A percentile compares a stretch with the other conserved stretches of the same genome.
These are phyloP conservation scores for Periophthalmus modestus DNA, from an alignment of 2,113 vertebrate genomes.

Conservation along the genomic window DNA sequence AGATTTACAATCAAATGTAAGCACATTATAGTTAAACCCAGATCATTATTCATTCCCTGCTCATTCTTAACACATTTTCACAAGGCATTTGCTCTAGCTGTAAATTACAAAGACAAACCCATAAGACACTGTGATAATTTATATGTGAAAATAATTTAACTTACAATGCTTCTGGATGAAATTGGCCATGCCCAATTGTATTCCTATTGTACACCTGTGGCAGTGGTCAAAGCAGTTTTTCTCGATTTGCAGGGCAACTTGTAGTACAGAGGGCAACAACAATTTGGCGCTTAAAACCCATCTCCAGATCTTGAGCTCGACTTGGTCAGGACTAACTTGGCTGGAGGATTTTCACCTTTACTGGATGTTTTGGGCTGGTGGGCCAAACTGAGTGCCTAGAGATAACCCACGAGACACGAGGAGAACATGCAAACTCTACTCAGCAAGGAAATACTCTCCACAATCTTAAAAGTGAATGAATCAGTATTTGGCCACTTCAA, in stretches of 20 bases:
- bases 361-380: not conserved
- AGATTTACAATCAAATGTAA: conserved; percentile 24
- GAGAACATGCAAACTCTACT: not conserved
- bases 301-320: not conserved
- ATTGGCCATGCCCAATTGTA: not conserved
- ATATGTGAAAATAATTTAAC: not conserved
- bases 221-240: not conserved
- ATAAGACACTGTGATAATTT: not conserved
- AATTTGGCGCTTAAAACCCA: no score
- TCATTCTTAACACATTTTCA: not conserved
- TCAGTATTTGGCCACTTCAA: not conserved
- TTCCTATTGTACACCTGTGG: not conserved
- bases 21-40: not conserved
- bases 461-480: not conserved
- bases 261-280: no score
- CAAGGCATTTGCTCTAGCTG: not conserved
- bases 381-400: not conserved
- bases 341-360: not conserved
- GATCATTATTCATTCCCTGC: not conserved
- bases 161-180: not conserved
- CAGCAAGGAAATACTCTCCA: no score
- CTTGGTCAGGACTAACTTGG: not conserved
- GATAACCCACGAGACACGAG: not conserved
- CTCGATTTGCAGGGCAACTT: not conserved
- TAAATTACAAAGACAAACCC: not conserved